Evolutionary conservation across 2,888 invertebrate species (phyloP).

Genomic region (Abrostola triplasia): DNA sequence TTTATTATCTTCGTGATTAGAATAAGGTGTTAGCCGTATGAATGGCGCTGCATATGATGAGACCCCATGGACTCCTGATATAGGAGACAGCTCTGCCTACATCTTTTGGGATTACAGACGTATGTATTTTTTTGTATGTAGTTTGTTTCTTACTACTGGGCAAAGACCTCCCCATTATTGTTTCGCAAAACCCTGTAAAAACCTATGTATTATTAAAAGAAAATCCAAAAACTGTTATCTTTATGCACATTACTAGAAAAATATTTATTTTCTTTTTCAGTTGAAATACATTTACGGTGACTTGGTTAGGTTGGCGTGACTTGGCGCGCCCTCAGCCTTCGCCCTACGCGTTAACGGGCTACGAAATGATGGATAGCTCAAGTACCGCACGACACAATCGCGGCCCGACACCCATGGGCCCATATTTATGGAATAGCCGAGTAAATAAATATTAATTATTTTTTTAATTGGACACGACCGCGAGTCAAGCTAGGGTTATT

Average conservation of each 20-base stretch:
- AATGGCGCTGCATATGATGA: too few species aligned
- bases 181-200: too few species aligned
- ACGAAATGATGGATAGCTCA: constrained; percentile 80
- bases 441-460: constrained; percentile 53
- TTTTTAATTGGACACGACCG: constrained; percentile 36
- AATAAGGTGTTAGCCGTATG: too few species aligned
- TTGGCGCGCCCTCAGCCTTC: constrained; percentile 75
- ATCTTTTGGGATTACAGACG: too few species aligned
- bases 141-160: too few species aligned
- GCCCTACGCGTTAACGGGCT: constrained; percentile 76
- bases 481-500: constrained; percentile 11
- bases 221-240: too few species aligned
- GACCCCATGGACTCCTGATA: too few species aligned
- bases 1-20: too few species aligned
- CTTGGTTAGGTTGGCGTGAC: constrained; percentile 71
- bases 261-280: constrained; percentile 6
- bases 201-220: too few species aligned
- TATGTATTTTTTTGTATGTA: too few species aligned
- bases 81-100: too few species aligned
- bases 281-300: constrained; percentile 19
- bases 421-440: constrained; percentile 52
- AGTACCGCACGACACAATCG: constrained; percentile 68
- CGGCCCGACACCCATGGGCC: constrained; percentile 62
- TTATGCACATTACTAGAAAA: background rate
- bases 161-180: too few species aligned